Evolutionary conservation across 2,888 invertebrate species (phyloP).

Genomic region (Dichetophora obliterata): DNA sequence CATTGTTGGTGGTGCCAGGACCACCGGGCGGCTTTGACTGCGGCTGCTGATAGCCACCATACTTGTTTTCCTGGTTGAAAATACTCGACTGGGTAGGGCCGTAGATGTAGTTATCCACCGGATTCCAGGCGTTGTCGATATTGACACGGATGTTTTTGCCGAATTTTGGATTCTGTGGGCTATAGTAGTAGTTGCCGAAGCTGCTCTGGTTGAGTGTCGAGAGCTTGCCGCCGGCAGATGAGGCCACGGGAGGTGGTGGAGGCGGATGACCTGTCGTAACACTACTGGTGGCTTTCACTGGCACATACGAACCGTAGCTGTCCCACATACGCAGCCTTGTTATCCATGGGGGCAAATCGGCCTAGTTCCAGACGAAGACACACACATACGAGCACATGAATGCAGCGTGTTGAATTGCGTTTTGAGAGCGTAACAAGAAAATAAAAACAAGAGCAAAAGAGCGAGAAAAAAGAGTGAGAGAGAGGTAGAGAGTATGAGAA

Average conservation of each 20-base stretch:
- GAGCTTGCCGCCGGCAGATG: conserved; percentile 59
- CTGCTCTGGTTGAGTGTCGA: conserved; percentile 64
- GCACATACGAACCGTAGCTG: conserved; percentile 73
- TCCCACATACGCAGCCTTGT: conserved; percentile 83
- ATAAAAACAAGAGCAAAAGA: not conserved
- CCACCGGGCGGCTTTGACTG: conserved; percentile 48
- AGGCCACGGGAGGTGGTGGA: conserved; percentile 63
- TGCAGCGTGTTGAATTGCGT: not conserved
- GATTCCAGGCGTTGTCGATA: conserved; percentile 70
- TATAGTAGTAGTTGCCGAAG: conserved; percentile 68
- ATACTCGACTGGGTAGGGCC: conserved; percentile 70
- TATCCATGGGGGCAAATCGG: conserved; percentile 74
- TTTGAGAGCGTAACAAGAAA: not conserved
- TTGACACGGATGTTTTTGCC: conserved; percentile 68
- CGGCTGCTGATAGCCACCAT: conserved; percentile 67
- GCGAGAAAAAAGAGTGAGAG: not conserved
- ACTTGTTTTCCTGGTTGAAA: conserved; percentile 70
- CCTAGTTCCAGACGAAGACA: conserved; percentile 53
- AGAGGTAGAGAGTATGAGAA: not conserved
- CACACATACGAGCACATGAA: conserved; percentile 2
- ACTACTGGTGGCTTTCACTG: conserved; percentile 64
- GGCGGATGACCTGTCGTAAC: conserved; percentile 66
- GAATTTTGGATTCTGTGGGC: conserved; percentile 68
- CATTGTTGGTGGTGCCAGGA: conserved; percentile 47
- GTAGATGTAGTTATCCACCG: conserved; percentile 70